These are phyloP conservation scores for Ephialtes manifestator DNA, from an alignment of 2,888 invertebrate species.

Conservation along the genomic window DNA sequence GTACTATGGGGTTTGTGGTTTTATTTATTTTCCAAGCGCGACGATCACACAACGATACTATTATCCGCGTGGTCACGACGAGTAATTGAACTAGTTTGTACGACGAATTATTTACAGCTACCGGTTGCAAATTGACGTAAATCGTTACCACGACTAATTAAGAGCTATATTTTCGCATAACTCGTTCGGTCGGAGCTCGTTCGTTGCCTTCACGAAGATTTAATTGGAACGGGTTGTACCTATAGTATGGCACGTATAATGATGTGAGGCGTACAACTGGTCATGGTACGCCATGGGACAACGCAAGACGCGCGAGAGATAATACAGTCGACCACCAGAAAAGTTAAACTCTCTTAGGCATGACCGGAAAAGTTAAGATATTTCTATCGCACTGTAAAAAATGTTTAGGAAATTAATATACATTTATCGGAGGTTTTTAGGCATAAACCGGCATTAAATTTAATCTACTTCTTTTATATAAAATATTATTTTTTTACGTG, in stretches of 20 bases:
- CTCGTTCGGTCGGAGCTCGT: constrained; percentile 47
- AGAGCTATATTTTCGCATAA: constrained; percentile 69
- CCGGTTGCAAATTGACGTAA: constrained; percentile 71
- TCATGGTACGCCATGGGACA: constrained; percentile 45
- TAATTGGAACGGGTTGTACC: constrained; percentile 57
- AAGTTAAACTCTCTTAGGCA: not conserved
- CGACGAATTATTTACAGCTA: constrained; percentile 73
- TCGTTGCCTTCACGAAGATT: constrained; percentile 53
- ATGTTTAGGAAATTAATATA: too few relatives aligned
- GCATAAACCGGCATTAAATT: too few relatives aligned
- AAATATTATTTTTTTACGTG: too few relatives aligned
- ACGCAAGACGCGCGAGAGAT: constrained; percentile 46
- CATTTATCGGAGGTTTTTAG: too few relatives aligned
- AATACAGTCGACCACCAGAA: constrained; percentile 20
- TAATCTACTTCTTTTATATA: too few relatives aligned
- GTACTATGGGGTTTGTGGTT: constrained; percentile 29
- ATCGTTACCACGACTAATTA: constrained; percentile 72
- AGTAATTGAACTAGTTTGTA: constrained; percentile 73
- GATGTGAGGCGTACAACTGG: not conserved
- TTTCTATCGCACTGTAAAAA: too few relatives aligned
- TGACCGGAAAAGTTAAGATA: not conserved
- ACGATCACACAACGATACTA: constrained; percentile 59
- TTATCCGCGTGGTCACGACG: constrained; percentile 69
- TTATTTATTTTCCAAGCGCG: constrained; percentile 60
- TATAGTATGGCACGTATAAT: constrained; percentile 20